Base-by-base conservation (phyloP, 1,140 invertebrate genomes). In the Reticulitermes speratus region DNA sequence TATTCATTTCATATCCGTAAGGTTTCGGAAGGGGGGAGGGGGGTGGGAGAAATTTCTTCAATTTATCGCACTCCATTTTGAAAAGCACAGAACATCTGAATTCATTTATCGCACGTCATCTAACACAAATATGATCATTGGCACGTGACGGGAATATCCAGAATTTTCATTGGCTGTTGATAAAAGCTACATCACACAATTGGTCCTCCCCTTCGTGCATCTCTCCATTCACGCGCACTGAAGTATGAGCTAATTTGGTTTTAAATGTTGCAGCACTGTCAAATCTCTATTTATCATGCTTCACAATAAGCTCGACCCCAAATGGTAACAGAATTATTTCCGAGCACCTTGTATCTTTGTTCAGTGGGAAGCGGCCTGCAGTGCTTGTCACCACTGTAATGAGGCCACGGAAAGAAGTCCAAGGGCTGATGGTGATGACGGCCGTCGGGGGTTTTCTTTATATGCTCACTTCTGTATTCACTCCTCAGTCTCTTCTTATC, bases 211-310 rank as follows among this genome's bases (percentile, higher is more conserved):
- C n/a, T 75, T 30, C n/a, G 2, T 8, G 9, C 25, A 30, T 75
- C 65, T 75, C 65, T 25, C 25, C n/a, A n/a, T 75, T 75, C 65
- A 75, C 3, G 8, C 8, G 65, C 65, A 75, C 6, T 75, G 65
- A 75, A 75, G 65, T 75, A 75, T 75, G 65, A 14, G 65, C 65
- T 75, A 75, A 75, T 75, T 75, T 75, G 65, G 65, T 75, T 75
- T 75, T 75, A 75, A 75, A 75, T 75, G 65, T 25, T 75, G 65
- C 25, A 75, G 8, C 25, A 2, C 3, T 75, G n/a, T 16, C 11
- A 14, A 0, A 11, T 75, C 65, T 75, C 65, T 75, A 75, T 75
- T 75, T 75, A 75, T 75, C 65, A 75, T 30, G 25, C n/a, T 30
- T 30, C 9, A 75, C 65, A 75, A 75, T 75, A 14, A 30, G 11